Evolutionary conservation across 2,888 invertebrate species (phyloP), one percentile per base, ranked within the genome.

Genomic region (Oscheius sp.): DNA sequence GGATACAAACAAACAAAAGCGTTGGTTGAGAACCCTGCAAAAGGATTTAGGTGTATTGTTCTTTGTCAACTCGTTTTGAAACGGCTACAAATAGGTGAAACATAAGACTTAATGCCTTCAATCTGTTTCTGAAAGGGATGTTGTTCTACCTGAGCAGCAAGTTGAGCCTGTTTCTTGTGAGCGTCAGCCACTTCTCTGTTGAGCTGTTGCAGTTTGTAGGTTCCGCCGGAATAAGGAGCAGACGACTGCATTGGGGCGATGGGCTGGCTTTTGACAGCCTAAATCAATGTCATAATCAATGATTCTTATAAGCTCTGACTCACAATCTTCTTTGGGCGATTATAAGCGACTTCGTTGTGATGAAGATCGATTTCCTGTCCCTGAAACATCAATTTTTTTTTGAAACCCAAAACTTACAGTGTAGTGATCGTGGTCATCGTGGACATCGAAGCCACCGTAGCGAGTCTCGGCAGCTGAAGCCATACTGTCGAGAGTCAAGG

Each of bases 291-390:
- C 2, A 10, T 33, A 29, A 37, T 60, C 33, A 48, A 48, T 11
- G 48, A 50, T 29, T 42, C 47, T 9, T 10, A 65, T 65, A 42
- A 33, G 47, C 33, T 3, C 13, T 59, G 48, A 59, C 35, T 59
- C 32, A 47, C 63, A 53, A 37, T 21, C 35, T 73, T 66, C 29
- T 83, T 79, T 7, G 80, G 80, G 33, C 85, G 80, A 47, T 73
- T 58, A 70, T 86, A 86, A 42, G 86, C 86, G 10, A 86, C 85
- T 58, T 86, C 85, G 72, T 84, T 77, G 72, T 86, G 85, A 60
- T 85, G 63, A 9, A 86, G 80, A 58, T 86, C 81, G 65, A 86
- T 80, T 47, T 84, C 78, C 42, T 78, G 70, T 9, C 78, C 79
- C 70, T 70, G 59, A 59, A 70, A 33, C 2, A 7, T 58, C 7